Conservation (phyloP, 2,113 vertebrate species). For the Syrmaticus mikado region DNA sequence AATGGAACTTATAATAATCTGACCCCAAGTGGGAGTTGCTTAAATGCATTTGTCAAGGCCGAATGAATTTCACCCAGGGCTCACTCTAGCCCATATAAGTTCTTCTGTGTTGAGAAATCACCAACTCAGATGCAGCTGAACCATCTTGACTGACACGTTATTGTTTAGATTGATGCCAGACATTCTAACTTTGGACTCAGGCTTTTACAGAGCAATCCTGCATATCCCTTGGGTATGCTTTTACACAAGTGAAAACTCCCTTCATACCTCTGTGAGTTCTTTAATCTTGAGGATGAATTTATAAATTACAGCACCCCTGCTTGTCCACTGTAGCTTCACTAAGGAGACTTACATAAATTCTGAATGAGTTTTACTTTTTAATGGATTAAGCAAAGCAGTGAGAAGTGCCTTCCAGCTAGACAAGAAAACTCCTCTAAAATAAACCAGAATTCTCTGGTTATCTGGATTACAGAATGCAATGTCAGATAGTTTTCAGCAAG, state of each 20-base stretch:
- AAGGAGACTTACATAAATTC: neutral
- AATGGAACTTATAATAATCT: slow-evolving; percentile 60
- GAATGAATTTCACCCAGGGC: slow-evolving; percentile 50
- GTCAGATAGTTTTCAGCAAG: neutral
- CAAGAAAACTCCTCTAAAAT: neutral
- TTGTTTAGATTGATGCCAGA: neutral
- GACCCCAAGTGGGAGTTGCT: slow-evolving; percentile 47
- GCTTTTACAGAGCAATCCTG: neutral
- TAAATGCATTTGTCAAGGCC: slow-evolving; percentile 37
- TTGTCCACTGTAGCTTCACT: neutral
- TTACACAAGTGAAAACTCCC: neutral
- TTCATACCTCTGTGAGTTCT: neutral
- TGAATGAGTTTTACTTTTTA: slow-evolving; percentile 1
- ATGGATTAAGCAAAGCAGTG: neutral
- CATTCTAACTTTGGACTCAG: neutral
- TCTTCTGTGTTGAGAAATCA: neutral
- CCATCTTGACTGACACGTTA: neutral
- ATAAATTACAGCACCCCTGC: neutral
- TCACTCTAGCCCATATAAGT: neutral
- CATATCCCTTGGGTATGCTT: neutral
- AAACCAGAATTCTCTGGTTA: neutral
- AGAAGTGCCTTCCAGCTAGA: neutral
- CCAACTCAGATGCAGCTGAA: neutral
- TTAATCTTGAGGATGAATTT: neutral
- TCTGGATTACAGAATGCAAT: neutral